Conservation (phyloP, 2,797 vertebrate genomes). For the Hippopotamyrus pictus region DNA sequence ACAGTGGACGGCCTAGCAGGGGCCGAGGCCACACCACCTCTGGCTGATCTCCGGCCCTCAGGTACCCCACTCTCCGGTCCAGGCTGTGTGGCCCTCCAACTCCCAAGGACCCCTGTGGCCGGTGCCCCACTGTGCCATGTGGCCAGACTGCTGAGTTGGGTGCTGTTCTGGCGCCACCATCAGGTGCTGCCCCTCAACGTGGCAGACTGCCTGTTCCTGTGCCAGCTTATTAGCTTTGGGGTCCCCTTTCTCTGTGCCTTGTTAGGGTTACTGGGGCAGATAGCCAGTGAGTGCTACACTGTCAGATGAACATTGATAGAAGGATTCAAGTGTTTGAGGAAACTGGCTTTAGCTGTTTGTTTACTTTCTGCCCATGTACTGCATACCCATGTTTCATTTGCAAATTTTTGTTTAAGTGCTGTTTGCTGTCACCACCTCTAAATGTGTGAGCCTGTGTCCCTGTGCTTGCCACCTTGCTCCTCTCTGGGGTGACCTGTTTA, state of each 20-base stretch:
- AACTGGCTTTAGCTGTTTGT: neutral
- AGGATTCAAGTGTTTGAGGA: slow-evolving; percentile 25
- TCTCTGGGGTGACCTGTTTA: neutral
- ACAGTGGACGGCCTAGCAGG: slow-evolving; percentile 52
- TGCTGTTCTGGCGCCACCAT: slow-evolving; percentile 76
- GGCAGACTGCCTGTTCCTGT: slow-evolving; percentile 86
- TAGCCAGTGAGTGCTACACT: slow-evolving; percentile 4
- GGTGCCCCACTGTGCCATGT: slow-evolving; percentile 54
- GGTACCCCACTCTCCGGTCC: slow-evolving; percentile 76
- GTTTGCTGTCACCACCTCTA: neutral
- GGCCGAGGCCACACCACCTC: slow-evolving; percentile 32
- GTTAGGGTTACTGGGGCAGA: slow-evolving; percentile 10
- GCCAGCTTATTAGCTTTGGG: slow-evolving; percentile 31
- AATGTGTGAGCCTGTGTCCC: neutral
- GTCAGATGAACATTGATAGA: slow-evolving; percentile 37
- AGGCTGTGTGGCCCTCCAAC: neutral
- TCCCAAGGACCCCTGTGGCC: neutral
- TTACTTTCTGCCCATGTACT: neutral
- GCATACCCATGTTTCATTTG: neutral
- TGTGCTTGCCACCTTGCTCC: neutral
- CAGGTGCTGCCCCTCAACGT: slow-evolving; percentile 75
- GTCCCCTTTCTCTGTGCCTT: slow-evolving; percentile 20
- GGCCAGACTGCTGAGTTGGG: slow-evolving; percentile 65
- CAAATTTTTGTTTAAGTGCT: slow-evolving; percentile 1
- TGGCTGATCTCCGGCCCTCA: slow-evolving; percentile 61